Evolutionary conservation across 2,888 invertebrate species (phyloP).

Genomic region (Apodemia zela): DNA sequence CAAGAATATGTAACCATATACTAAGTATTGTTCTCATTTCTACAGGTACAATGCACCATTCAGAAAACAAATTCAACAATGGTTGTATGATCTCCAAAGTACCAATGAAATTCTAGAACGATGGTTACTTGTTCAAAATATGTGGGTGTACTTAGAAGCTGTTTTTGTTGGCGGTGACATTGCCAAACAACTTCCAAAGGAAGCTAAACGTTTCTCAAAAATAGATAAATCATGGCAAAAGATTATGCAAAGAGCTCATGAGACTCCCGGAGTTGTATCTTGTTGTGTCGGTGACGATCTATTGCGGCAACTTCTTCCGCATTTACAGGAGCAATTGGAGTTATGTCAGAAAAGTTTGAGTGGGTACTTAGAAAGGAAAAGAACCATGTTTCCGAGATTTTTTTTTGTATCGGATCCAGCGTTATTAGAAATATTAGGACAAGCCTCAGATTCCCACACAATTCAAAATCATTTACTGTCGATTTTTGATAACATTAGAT

Average conservation of each 20-base stretch:
- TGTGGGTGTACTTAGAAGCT: conserved; percentile 99
- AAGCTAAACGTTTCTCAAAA: conserved; percentile 96
- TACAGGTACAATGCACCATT: conserved; percentile 96
- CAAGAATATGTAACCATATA: too few species aligned
- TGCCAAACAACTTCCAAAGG: conserved; percentile 85
- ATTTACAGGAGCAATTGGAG: conserved; percentile 97
- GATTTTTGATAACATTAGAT: conserved; percentile 96
- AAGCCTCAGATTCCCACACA: conserved; percentile 96
- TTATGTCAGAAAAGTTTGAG: conserved; percentile 98
- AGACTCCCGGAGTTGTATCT: conserved; percentile 96
- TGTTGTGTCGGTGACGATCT: conserved; percentile 98
- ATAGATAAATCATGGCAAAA: conserved; percentile 99
- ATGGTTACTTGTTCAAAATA: conserved; percentile 97
- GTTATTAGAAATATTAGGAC: conserved; percentile 92
- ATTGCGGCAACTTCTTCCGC: conserved; percentile 93
- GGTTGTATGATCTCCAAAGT: conserved; percentile 96
- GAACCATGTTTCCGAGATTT: conserved; percentile 96
- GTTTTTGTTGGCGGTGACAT: conserved; percentile 64
- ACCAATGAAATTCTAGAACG: conserved; percentile 97
- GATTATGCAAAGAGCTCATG: conserved; percentile 97
- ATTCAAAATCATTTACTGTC: conserved; percentile 97
- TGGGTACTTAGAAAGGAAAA: conserved; percentile 94
- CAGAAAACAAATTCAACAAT: conserved; percentile 96
- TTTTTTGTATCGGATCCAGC: conserved; percentile 97
- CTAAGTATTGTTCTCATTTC: conserved; percentile 67